Evolutionary conservation across 2,888 invertebrate genomes (phyloP).

Genomic region (Polyploca ridens): DNA sequence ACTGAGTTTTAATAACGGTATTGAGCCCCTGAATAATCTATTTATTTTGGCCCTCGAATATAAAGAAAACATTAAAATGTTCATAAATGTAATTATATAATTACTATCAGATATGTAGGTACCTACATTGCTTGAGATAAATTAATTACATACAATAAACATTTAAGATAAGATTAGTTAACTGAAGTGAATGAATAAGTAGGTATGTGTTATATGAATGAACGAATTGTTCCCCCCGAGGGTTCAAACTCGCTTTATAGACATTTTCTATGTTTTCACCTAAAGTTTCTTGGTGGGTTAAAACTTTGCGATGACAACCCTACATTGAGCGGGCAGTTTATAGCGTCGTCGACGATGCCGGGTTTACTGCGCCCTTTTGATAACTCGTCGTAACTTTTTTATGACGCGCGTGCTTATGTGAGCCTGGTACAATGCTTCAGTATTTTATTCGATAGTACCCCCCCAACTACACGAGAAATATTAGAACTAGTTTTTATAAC

Average conservation of each 20-base stretch:
- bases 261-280: conserved; percentile 11
- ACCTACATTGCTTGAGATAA: too few species aligned
- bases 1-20: too few species aligned
- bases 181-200: not conserved
- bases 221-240: not conserved
- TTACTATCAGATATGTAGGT: too few species aligned
- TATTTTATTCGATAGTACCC: conserved; percentile 33
- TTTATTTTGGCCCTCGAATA: too few species aligned
- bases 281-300: conserved; percentile 42
- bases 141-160: too few species aligned
- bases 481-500: conserved; percentile 10
- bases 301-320: conserved; percentile 44
- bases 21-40: too few species aligned
- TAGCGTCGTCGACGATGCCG: conserved; percentile 55
- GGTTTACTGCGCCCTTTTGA: conserved; percentile 72
- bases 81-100: too few species aligned
- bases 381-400: conserved; percentile 76
- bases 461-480: conserved; percentile 22
- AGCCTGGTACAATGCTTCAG: conserved; percentile 58
- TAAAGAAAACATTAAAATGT: too few species aligned
- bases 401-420: conserved; percentile 66
- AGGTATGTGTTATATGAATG: not conserved
- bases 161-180: not conserved
- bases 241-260: conserved; percentile 6
- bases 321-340: conserved; percentile 60